Percentiles rank a stretch among this genome's conserved stretches.
phyloP scores from a whole-genome alignment of 1,140 invertebrate species.

The Probaryconus sp. region DNA sequence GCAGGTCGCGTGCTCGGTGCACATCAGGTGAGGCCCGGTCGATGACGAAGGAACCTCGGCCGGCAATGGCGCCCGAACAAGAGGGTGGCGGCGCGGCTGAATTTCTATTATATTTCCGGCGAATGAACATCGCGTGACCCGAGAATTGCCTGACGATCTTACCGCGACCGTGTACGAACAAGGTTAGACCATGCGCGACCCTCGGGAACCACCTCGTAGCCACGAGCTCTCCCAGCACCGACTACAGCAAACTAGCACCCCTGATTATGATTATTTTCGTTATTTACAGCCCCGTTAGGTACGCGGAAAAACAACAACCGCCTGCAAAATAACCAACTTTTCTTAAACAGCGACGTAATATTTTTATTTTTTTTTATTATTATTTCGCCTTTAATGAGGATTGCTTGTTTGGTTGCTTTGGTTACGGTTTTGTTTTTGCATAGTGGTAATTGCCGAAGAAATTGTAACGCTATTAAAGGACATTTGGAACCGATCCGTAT shows the following conservation, averaged over 20 bases:
- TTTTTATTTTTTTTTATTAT: no score
- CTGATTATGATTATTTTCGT: slow-evolving; percentile 62
- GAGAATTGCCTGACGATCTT: slow-evolving; percentile 62
- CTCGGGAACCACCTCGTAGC: slow-evolving; percentile 57
- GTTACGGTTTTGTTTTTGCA: no score
- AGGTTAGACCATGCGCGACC: slow-evolving; percentile 52
- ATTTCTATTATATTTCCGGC: slow-evolving; percentile 67
- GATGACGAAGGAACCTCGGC: slow-evolving; percentile 51
- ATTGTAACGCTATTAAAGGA: no score
- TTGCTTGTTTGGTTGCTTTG: no score
- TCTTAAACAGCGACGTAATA: no score
- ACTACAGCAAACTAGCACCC: slow-evolving; percentile 40
- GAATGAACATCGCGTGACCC: slow-evolving; percentile 66
- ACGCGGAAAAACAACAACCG: slow-evolving; percentile 1
- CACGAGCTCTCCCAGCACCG: slow-evolving; percentile 25
- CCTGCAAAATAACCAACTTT: no score
- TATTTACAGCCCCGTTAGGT: slow-evolving; percentile 57
- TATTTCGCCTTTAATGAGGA: no score
- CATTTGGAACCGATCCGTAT: no score
- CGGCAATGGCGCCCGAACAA: slow-evolving; percentile 36
- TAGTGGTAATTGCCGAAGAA: no score
- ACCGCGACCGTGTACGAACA: slow-evolving; percentile 54
- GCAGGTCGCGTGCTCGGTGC: slow-evolving; percentile 55
- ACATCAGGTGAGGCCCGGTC: slow-evolving; percentile 54
- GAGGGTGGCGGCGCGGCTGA: slow-evolving; percentile 46